Evolutionary conservation across 2,888 invertebrate species (phyloP).

Genomic region (Sicus ferrugineus): DNA sequence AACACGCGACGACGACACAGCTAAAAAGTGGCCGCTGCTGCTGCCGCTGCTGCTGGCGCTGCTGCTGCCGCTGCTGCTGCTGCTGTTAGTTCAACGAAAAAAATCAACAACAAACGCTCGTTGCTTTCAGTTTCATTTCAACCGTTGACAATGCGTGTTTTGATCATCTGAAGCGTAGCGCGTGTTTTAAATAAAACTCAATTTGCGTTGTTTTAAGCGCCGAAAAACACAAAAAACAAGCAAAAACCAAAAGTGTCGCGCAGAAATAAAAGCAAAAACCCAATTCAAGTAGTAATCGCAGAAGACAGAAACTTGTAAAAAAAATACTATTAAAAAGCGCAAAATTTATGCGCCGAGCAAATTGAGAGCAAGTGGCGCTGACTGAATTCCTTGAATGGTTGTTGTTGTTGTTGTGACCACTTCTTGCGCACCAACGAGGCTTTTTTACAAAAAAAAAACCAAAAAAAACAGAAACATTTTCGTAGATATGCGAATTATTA

Average conservation of each 20-base stretch:
- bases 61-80: neutral
- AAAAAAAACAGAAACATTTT: too few species aligned
- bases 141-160: conserved; percentile 35
- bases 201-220: neutral
- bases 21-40: neutral
- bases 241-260: neutral
- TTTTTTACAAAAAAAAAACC: neutral
- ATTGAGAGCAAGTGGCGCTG: conserved; percentile 6
- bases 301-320: neutral
- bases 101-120: conserved; percentile 26
- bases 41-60: neutral
- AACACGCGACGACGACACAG: neutral
- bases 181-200: neutral
- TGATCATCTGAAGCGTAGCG: conserved; percentile 9
- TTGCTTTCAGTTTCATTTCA: conserved; percentile 66
- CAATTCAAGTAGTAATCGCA: neutral
- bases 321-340: neutral
- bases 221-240: conserved; percentile 8
- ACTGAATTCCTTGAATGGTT: neutral
- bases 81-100: conserved; percentile 17
- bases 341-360: neutral
- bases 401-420: too few species aligned
- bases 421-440: neutral
- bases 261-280: conserved; percentile 20
- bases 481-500: conserved; percentile 12